These are phyloP conservation scores for Diarsia rubi DNA, from an alignment of 2,888 invertebrate genomes.

Conservation along the genomic window DNA sequence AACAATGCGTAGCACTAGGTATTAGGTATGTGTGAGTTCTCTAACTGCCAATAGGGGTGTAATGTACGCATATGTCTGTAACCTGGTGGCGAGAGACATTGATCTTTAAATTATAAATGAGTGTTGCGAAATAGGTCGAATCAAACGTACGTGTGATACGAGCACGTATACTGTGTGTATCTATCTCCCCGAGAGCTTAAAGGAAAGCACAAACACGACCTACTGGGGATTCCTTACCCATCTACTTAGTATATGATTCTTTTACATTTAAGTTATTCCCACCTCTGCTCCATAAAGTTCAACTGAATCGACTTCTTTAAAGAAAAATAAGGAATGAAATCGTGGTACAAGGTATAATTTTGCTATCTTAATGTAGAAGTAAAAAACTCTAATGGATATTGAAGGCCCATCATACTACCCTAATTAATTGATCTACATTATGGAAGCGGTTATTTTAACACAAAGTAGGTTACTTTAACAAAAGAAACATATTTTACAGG, in stretches of 20 bases:
- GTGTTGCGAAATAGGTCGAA: conserved; percentile 75
- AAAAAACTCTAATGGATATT: conserved; percentile 39
- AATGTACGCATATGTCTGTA: conserved; percentile 35
- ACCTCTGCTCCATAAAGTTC: conserved; percentile 10
- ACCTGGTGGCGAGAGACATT: conserved; percentile 66
- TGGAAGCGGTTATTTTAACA: conserved; percentile 34
- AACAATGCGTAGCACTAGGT: not conserved
- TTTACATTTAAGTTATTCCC: conserved; percentile 33
- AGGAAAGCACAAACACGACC: conserved; percentile 56
- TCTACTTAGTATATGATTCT: conserved; percentile 47
- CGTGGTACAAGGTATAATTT: not conserved
- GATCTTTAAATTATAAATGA: conserved; percentile 78
- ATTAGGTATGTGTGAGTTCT: conserved; percentile 6
- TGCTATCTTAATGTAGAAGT: conserved; percentile 12
- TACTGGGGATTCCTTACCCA: conserved; percentile 49
- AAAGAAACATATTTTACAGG: conserved; percentile 14
- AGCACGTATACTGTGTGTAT: conserved; percentile 47
- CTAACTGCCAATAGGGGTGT: conserved; percentile 37
- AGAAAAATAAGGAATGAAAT: conserved; percentile 26
- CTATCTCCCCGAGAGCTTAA: conserved; percentile 48
- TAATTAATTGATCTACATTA: conserved; percentile 47
- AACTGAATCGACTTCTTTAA: conserved; percentile 21
- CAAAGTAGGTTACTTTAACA: conserved; percentile 30
- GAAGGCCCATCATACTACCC: conserved; percentile 18
- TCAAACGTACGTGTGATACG: conserved; percentile 63